Percentiles rank a stretch among this genome's conserved stretches.
Conservation (phyloP, 2,888 invertebrate species). For the Parascotia fuliginaria region DNA sequence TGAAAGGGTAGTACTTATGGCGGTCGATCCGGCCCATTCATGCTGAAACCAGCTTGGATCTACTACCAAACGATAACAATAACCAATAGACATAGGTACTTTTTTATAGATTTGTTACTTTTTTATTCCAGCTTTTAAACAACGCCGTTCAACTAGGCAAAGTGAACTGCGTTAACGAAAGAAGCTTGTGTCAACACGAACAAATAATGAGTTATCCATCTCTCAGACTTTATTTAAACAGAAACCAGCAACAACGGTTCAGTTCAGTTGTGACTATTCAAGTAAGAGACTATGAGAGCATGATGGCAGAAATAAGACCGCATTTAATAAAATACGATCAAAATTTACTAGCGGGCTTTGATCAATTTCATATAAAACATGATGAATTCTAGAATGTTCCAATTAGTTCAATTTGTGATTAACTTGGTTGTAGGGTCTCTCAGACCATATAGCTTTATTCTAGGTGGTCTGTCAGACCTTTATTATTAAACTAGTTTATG, state of each 20-base stretch:
- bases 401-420: neutral
- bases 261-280: constrained; percentile 61
- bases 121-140: constrained; percentile 61
- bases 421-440: too few species aligned
- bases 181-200: constrained; percentile 73
- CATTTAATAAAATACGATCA: constrained; percentile 59
- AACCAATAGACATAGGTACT: too few species aligned
- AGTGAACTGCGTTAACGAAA: constrained; percentile 75
- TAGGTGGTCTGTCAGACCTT: too few species aligned
- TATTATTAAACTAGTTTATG: too few species aligned
- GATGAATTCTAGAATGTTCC: constrained; percentile 63
- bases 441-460: too few species aligned
- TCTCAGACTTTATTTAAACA: constrained; percentile 64
- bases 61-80: too few species aligned
- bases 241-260: constrained; percentile 54
- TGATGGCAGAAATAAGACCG: constrained; percentile 60
- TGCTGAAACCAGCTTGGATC: too few species aligned
- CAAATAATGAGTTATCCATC: constrained; percentile 73
- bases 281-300: constrained; percentile 51
- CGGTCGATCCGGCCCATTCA: too few species aligned
- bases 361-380: constrained; percentile 53
- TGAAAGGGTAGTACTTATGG: too few species aligned
- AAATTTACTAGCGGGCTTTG: constrained; percentile 48
- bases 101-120: too few species aligned
- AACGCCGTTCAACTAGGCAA: constrained; percentile 70